Evolutionary conservation across 2,113 vertebrate genomes (phyloP).

Genomic region (Nyctibius bracteatus): DNA sequence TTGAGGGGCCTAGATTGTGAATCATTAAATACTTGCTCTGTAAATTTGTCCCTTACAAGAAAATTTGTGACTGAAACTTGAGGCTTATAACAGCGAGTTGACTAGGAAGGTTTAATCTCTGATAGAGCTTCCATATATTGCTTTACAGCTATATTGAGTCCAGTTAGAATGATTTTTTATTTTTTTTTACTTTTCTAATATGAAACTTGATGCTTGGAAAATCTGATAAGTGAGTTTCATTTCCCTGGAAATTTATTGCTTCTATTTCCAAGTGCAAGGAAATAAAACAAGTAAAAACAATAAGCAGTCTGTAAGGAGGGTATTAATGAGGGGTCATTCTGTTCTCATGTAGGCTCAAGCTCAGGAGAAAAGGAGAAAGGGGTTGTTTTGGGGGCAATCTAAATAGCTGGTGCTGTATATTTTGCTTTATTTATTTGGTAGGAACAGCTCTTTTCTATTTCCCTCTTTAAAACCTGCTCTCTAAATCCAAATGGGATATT

Average conservation of each 20-base stretch:
- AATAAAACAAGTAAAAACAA: conserved; percentile 75
- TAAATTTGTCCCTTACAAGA: conserved; percentile 50
- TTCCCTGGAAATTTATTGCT: conserved; percentile 82
- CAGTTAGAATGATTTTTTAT: conserved; percentile 59
- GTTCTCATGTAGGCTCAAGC: conserved; percentile 59
- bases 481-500: neutral
- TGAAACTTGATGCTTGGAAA: conserved; percentile 78
- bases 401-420: neutral
- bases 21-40: conserved; percentile 53
- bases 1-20: conserved; percentile 5
- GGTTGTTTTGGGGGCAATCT: conserved; percentile 3
- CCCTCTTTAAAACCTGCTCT: neutral
- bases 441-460: neutral
- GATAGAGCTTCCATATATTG: conserved; percentile 66
- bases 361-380: conserved; percentile 29
- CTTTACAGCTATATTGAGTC: conserved; percentile 68
- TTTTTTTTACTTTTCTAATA: conserved; percentile 66
- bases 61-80: conserved; percentile 19
- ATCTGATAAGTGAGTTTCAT: conserved; percentile 83
- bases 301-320: conserved; percentile 60
- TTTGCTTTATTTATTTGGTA: conserved; percentile 13
- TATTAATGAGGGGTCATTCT: conserved; percentile 63
- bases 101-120: conserved; percentile 56
- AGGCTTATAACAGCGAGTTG: neutral
- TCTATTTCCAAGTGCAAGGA: conserved; percentile 74